Conservation (phyloP, 2,888 invertebrate genomes). For the Drosophila siamana region DNA sequence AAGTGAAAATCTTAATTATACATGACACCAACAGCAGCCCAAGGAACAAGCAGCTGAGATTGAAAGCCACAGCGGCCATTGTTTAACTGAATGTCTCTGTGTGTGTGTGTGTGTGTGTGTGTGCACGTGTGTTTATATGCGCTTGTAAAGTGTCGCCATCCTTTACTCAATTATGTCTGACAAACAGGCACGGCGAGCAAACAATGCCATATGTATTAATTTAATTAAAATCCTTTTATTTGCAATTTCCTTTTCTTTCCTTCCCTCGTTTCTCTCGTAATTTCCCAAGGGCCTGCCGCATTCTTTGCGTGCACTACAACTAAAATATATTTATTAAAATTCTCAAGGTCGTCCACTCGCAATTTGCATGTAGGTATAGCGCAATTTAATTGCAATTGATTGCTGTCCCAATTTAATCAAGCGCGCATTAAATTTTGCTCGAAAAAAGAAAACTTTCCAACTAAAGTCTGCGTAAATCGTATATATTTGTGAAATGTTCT, state of each 20-base stretch:
- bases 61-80: slow-evolving; percentile 71
- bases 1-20: slow-evolving; percentile 80
- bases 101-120: slow-evolving; percentile 4
- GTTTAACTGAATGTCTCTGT: slow-evolving; percentile 43
- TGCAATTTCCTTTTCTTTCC: slow-evolving; percentile 38
- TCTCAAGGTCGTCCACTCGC: background rate
- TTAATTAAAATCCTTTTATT: slow-evolving; percentile 80
- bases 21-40: slow-evolving; percentile 69
- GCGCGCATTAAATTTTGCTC: background rate
- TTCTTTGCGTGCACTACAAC: background rate
- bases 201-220: slow-evolving; percentile 77
- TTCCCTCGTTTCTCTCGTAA: slow-evolving; percentile 13
- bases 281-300: slow-evolving; percentile 40
- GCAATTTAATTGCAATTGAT: background rate
- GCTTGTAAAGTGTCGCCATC: slow-evolving; percentile 70
- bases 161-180: slow-evolving; percentile 76
- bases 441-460: background rate
- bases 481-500: background rate
- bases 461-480: background rate
- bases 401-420: background rate
- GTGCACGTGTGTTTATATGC: slow-evolving; percentile 23
- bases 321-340: slow-evolving; percentile 19
- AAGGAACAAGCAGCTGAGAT: slow-evolving; percentile 52
- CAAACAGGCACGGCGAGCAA: slow-evolving; percentile 58
- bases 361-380: background rate